A percentile compares a stretch with the other conserved stretches of the same genome.
Evolutionary conservation across 2,797 vertebrate genomes (phyloP).

Genomic region (Phalanger gymnotis): DNA sequence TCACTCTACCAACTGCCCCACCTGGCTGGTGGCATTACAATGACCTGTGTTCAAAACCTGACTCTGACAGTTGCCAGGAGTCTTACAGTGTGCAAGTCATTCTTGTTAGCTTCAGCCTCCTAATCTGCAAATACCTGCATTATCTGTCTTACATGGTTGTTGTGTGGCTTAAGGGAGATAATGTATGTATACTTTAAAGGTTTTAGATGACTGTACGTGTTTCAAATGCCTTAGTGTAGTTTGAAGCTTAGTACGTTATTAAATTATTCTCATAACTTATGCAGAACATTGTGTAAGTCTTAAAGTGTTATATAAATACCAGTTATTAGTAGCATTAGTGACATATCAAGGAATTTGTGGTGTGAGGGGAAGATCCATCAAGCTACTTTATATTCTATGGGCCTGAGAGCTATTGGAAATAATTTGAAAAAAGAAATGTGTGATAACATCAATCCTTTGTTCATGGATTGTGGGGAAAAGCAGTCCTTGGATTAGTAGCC

Average conservation of each 20-base stretch:
- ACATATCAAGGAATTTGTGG: not conserved
- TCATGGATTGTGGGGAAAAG: not conserved
- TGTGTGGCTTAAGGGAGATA: not conserved
- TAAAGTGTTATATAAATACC: not conserved
- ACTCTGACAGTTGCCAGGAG: not conserved
- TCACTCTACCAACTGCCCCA: not conserved
- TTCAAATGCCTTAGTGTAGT: not conserved
- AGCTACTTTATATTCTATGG: not conserved
- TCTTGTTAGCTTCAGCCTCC: not conserved
- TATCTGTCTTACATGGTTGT: not conserved
- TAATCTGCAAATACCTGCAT: not conserved
- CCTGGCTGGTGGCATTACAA: not conserved
- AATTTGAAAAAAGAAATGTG: not conserved
- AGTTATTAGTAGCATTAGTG: not conserved
- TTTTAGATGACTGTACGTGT: not conserved
- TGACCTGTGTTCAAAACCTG: not conserved
- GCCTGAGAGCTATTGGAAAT: not conserved
- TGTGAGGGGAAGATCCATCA: not conserved
- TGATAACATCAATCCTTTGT: not conserved
- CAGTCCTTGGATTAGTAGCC: not conserved
- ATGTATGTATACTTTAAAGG: not conserved
- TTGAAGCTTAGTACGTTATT: not conserved
- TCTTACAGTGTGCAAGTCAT: not conserved
- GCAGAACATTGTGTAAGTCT: not conserved
- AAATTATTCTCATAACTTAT: not conserved